Percentiles rank a stretch among this genome's conserved stretches.
Evolutionary conservation across 2,888 invertebrate genomes (phyloP).

Genomic region (Carcina quercana): DNA sequence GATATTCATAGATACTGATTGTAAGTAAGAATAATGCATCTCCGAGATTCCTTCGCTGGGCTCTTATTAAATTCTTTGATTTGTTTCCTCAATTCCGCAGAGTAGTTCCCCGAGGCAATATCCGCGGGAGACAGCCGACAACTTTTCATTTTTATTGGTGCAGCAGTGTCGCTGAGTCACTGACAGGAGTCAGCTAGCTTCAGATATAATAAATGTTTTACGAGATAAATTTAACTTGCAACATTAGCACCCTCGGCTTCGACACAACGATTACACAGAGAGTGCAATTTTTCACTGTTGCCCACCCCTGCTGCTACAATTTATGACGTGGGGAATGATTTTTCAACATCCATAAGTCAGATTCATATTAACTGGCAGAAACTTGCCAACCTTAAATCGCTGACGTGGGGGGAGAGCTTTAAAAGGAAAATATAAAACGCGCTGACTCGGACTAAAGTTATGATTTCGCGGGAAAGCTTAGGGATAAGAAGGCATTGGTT

Average conservation of each 20-base stretch:
- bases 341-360: constrained; percentile 64
- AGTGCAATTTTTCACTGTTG: constrained; percentile 65
- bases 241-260: constrained; percentile 64
- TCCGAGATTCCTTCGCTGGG: too few species aligned
- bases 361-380: constrained; percentile 59
- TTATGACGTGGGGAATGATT: constrained; percentile 66
- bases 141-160: constrained; percentile 30
- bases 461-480: constrained; percentile 7
- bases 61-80: too few species aligned
- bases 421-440: constrained; percentile 11
- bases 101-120: constrained; percentile 23
- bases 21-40: too few species aligned
- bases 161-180: constrained; percentile 29
- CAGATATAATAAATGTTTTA: constrained; percentile 56
- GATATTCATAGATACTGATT: too few species aligned
- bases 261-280: constrained; percentile 56
- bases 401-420: constrained; percentile 19
- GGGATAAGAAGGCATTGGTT: background rate
- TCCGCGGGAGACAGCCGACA: constrained; percentile 18
- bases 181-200: constrained; percentile 33
- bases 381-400: constrained; percentile 42
- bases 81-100: constrained; percentile 25
- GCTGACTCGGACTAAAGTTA: constrained; percentile 13
- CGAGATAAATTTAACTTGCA: constrained; percentile 60
- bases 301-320: constrained; percentile 57